Percentiles rank a stretch among this genome's conserved stretches.
Conservation (phyloP, 2,797 vertebrate genomes). For the Distichodus sexfasciatus region DNA sequence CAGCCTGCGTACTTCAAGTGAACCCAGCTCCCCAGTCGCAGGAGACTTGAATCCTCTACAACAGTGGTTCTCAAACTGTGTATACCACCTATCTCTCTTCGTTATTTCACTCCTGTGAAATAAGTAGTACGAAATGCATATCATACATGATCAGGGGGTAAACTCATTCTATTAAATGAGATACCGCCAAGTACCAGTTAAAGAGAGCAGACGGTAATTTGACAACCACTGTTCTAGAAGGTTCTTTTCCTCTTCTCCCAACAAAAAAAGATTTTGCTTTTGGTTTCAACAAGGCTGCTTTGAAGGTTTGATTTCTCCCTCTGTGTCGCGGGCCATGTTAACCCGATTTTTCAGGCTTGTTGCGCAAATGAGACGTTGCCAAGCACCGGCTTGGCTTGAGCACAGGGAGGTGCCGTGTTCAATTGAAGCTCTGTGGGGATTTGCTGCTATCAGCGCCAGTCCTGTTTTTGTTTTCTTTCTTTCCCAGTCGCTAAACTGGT, state of each 20-base stretch:
- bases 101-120: too few relatives aligned
- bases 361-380: constrained; percentile 70
- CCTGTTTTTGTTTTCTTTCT: constrained; percentile 47
- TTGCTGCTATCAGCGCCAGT: constrained; percentile 26
- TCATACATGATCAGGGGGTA: too few relatives aligned
- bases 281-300: constrained; percentile 8
- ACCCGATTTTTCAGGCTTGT: constrained; percentile 62
- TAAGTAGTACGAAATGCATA: too few relatives aligned
- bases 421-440: constrained; percentile 42
- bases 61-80: too few relatives aligned
- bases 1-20: not conserved
- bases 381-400: constrained; percentile 60
- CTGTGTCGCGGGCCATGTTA: constrained; percentile 55
- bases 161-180: too few relatives aligned
- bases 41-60: too few relatives aligned
- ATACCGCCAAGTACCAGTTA: too few relatives aligned
- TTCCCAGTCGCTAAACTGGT: not conserved
- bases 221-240: too few relatives aligned
- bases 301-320: constrained; percentile 32
- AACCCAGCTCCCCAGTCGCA: too few relatives aligned
- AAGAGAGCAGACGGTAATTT: too few relatives aligned
- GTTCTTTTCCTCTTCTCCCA: not conserved
- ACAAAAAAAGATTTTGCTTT: not conserved
- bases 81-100: too few relatives aligned
- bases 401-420: constrained; percentile 55